Conservation (phyloP, 2,797 vertebrate species). For the Chelon auratus region DNA sequence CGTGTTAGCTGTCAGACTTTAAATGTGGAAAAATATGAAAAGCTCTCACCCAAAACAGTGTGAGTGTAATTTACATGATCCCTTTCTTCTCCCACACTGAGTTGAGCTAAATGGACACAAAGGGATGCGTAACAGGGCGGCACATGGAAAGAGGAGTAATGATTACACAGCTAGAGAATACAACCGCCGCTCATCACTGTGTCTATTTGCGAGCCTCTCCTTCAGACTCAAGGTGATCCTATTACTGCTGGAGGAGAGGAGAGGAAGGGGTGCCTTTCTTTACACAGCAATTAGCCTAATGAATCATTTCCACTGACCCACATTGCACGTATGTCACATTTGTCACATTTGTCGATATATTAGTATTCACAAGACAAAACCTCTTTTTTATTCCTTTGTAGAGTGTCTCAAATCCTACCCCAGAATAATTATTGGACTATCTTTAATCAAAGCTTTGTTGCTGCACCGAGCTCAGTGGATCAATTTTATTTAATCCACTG, state of each 20-base stretch:
- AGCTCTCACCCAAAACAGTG: conserved; percentile 6
- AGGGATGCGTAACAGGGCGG: background rate
- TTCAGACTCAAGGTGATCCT: conserved; percentile 40
- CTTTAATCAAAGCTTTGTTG: conserved; percentile 63
- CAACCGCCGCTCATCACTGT: background rate
- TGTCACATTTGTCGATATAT: conserved; percentile 37
- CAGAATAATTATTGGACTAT: conserved; percentile 59
- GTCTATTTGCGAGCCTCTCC: background rate
- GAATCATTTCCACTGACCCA: conserved; percentile 49
- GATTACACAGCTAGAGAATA: too few relatives aligned
- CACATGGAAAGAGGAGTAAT: too few relatives aligned
- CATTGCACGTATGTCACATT: conserved; percentile 28
- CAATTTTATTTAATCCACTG: conserved; percentile 75
- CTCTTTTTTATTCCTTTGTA: conserved; percentile 35
- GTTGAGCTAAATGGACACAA: conserved; percentile 10
- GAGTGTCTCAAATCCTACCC: conserved; percentile 34
- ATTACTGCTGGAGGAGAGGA: conserved; percentile 12
- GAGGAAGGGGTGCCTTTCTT: conserved; percentile 14
- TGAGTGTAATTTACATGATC: conserved; percentile 5
- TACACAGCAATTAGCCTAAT: conserved; percentile 49
- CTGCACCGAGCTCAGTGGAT: conserved; percentile 64
- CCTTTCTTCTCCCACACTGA: conserved; percentile 3
- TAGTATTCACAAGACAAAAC: conserved; percentile 53
- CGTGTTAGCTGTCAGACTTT: conserved; percentile 45
- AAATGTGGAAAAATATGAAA: conserved; percentile 50